Evolutionary conservation across 2,888 invertebrate species (phyloP), one percentile per base, ranked within the genome.

Genomic region (Clostera curtula): DNA sequence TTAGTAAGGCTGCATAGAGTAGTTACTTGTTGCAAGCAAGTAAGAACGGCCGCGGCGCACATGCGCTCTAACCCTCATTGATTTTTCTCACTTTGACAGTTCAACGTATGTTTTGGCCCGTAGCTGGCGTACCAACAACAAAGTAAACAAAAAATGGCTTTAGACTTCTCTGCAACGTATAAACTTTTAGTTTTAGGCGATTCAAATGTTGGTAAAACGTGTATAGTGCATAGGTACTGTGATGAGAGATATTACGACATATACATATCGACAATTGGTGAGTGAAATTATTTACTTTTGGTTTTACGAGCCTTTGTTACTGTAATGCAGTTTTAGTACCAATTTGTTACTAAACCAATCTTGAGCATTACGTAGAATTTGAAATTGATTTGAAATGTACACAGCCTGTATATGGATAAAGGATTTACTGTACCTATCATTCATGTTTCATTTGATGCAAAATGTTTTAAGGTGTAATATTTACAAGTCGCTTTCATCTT

Each of bases 211-310:
- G 94, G 94, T 9, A 95, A 95, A 86, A 94, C 94, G 35, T 95
- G 94, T 76, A 92, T 95, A 53, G 93, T 94, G 55, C 94, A 94
- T 71, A 88, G 94, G 74, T 95, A 93, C 63, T 94, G 94, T 69
- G 94, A 94, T 70, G 94, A 95, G 74, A 87, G 93, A 56, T 95
- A 93, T 76, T 94, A 93, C 79, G 94, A 95, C 69, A 93, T 94
- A 47, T 94, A 94, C 77, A 94, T 94, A 82, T 93, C 93, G 24
- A 94, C 94, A 43, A 94, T 95, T 83, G 94, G 94, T 93, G 73
- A 90, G 90, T 82, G 34, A 49, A 50, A 46, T 30, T 61, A 65
- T 69, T 73, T 70, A 63, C 56, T 57, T 67, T 62, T 51, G 40
- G 40, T 60, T 71, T 71, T 72, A 72, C 55, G 63, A 57, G 54